Evolutionary conservation across 2,888 invertebrate genomes (phyloP).

Genomic region (Diaprepes abbreviatus): DNA sequence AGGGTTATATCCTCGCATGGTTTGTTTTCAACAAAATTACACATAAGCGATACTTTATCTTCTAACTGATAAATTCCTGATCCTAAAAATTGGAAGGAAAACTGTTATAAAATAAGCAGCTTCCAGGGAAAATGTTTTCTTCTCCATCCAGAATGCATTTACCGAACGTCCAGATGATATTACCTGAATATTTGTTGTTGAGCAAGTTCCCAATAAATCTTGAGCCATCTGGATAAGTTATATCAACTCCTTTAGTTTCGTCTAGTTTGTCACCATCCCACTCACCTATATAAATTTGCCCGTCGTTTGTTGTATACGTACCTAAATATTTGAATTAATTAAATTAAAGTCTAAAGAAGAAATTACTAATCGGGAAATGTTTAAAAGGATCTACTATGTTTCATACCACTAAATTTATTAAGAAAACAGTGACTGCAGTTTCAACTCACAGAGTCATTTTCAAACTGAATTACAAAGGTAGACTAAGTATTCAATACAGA

Average conservation of each 20-base stretch:
- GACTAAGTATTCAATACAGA: too few species aligned
- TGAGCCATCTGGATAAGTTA: conserved; percentile 68
- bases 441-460: too few species aligned
- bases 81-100: conserved; percentile 62
- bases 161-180: too few species aligned
- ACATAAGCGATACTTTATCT: conserved; percentile 68
- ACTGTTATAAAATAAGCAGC: too few species aligned
- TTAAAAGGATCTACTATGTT: too few species aligned
- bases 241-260: conserved; percentile 50
- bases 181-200: conserved; percentile 69
- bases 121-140: too few species aligned
- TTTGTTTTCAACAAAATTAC: conserved; percentile 70
- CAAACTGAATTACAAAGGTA: too few species aligned
- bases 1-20: conserved; percentile 68
- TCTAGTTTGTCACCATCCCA: conserved; percentile 73
- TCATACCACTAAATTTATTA: too few species aligned
- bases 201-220: conserved; percentile 69
- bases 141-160: too few species aligned
- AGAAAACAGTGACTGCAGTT: too few species aligned
- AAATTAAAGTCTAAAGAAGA: too few species aligned
- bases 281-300: conserved; percentile 71
- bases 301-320: conserved; percentile 72
- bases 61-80: conserved; percentile 70
- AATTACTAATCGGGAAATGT: too few species aligned
- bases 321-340: conserved; percentile 67